Base-by-base conservation (phyloP, 2,888 invertebrate species). In the Amorpha juglandis region DNA sequence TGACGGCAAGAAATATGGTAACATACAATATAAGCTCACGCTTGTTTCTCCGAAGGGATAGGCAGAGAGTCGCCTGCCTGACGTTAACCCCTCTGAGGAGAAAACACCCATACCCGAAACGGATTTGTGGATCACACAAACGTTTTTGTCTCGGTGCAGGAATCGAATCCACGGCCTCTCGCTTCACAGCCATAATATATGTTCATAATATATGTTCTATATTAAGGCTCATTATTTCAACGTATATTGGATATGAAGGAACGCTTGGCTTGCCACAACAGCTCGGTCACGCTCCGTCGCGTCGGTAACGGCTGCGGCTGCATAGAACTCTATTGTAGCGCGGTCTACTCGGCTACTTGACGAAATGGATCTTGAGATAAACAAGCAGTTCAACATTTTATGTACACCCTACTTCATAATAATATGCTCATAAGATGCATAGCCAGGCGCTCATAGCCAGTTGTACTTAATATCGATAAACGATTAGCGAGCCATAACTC, bases 181-280 rank as follows among this genome's bases (percentile, higher is more conserved):
- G n/a, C n/a, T n/a, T n/a, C n/a, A n/a, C n/a, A n/a, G n/a, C n/a
- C n/a, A n/a, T n/a, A n/a, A n/a, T n/a, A n/a, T n/a, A n/a, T n/a
- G n/a, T 12, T 42, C 19, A 19, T 38, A 11, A 9, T 55, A 55
- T 38, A 35, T n/a, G n/a, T 14, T 6, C 38, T 35, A 52, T 52
- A 55, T 55, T 55, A 38, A 38, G 55, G 79, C 78, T 73, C 73
- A 75, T 79, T 79, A 80, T 74, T 73, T 74, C 71, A 74, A 75
- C 78, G 80, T 78, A 75, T 78, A 78, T 78, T 76, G 82, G 82
- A 79, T 80, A 80, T 80, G 79, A 74, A 69, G 64, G 68, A 73
- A 85, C 83, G 89, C 80, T 85, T 78, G 78, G 86, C 77, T 88
- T 83, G 76, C 71, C 83, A 80, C 82, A 75, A 80, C 82, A 75